Base-by-base conservation (phyloP, 2,797 vertebrate genomes). In the Poeciliopsis paucimaculata region DNA sequence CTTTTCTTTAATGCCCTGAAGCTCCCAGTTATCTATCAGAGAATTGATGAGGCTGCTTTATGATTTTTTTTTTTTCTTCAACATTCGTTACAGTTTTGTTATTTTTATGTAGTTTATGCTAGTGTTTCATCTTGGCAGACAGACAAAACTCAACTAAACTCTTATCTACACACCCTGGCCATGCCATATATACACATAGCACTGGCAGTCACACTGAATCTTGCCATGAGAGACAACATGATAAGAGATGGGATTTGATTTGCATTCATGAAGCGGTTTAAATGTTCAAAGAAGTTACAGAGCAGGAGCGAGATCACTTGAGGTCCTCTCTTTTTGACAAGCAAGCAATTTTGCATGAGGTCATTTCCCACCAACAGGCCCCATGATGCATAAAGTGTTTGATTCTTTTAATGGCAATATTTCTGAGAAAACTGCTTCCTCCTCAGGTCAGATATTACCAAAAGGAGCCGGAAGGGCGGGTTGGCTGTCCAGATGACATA, bases 201-300 rank as follows among this genome's bases (percentile, higher is more conserved):
- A 13, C 49, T 51, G 83, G 86, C 82, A 47, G 90, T 90, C 89
- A 88, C 18, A 60, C 76, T 72, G 79, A 81, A 85, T 92, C 86
- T 88, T 78, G 78, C 86, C 88, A 86, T 89, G 91, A 90, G 89
- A 91, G 86, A 91, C 88, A 85, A 87, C 87, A 80, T 46, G 91
- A 91, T 93, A 92, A 94, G 91, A 89, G 87, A 89, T 76, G 11
- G 79, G 81, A 81, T 90, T 89, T 90, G 86, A 92, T 93, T 89
- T 92, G 88, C 88, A 91, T 93, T 92, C 88, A 90, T 82, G 86
- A 80, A 86, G 88, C 88, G 82, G 82, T 91, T 85, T 83, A 39
- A 79, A 76, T 90, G 91, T 94, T 94, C 87, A 94, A 94, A 94
- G 92, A 75, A 81, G 83, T 85, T 82, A 62, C 68, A 57, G 62